Percentiles rank a stretch among this genome's conserved stretches.
phyloP scores from a whole-genome alignment of 2,888 invertebrate genomes.

The Nematopogon swammerdamellus region DNA sequence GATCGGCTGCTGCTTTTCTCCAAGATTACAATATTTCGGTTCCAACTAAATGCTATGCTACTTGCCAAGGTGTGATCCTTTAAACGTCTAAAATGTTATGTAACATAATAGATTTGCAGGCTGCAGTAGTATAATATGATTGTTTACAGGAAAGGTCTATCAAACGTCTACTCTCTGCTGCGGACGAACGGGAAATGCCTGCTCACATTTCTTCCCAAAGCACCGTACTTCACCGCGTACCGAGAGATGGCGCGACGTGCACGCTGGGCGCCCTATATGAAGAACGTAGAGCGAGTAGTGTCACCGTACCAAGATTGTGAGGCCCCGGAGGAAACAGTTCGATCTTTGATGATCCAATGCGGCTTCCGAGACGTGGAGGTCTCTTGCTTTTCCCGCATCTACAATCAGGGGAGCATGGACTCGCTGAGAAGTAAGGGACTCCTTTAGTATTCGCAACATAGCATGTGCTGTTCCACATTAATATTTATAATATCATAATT shows the following conservation, averaged over 20 bases:
- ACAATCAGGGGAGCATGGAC: too few relatives aligned
- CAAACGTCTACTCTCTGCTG: constrained; percentile 23
- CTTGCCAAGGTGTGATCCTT: too few relatives aligned
- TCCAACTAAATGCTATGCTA: too few relatives aligned
- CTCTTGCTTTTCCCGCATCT: too few relatives aligned
- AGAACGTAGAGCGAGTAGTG: background rate
- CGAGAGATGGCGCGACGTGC: constrained; percentile 6
- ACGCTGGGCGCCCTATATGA: background rate
- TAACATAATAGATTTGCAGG: too few relatives aligned
- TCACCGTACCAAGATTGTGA: background rate
- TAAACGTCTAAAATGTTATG: too few relatives aligned
- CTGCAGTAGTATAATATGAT: background rate
- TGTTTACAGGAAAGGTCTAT: constrained; percentile 17
- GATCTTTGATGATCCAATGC: background rate
- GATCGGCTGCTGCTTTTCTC: too few relatives aligned
- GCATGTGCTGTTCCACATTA: too few relatives aligned
- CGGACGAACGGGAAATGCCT: constrained; percentile 22
- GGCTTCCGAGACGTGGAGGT: constrained; percentile 1
- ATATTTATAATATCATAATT: too few relatives aligned
- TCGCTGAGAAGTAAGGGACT: too few relatives aligned
- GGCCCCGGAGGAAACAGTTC: background rate
- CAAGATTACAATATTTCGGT: too few relatives aligned
- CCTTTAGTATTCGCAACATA: too few relatives aligned
- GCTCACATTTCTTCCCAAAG: constrained; percentile 22
- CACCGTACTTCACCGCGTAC: constrained; percentile 25